Evolutionary conservation across 2,113 vertebrate genomes (phyloP).

Genomic region (Laticauda colubrina): DNA sequence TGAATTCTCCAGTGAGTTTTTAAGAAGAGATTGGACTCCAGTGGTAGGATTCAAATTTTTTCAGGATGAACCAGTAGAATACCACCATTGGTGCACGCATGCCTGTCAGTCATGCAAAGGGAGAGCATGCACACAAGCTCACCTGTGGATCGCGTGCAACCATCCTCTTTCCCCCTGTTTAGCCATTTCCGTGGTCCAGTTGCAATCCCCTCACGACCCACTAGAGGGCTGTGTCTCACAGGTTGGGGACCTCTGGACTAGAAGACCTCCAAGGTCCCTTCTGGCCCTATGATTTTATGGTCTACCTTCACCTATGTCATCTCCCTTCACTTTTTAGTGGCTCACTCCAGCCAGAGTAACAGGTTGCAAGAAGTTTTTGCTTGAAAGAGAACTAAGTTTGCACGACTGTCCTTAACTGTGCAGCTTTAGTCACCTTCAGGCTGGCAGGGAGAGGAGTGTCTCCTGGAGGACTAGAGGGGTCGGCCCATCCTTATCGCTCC

Average conservation of each 20-base stretch:
- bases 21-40: too few species aligned
- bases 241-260: background rate
- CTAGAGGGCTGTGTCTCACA: background rate
- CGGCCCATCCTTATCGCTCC: constrained; percentile 48
- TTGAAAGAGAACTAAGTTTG: background rate
- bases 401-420: background rate
- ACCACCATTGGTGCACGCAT: too few species aligned
- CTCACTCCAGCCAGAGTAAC: background rate
- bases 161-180: too few species aligned
- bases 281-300: background rate
- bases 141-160: too few species aligned
- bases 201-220: background rate
- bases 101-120: too few species aligned
- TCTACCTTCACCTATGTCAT: background rate
- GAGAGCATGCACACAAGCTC: too few species aligned
- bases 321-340: background rate
- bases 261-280: background rate
- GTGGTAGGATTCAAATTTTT: too few species aligned
- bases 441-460: constrained; percentile 33
- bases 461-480: constrained; percentile 20
- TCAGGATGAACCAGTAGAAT: too few species aligned
- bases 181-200: too few species aligned
- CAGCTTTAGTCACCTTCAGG: constrained; percentile 49
- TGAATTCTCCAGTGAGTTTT: too few species aligned
- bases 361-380: background rate